These are phyloP conservation scores for Lymantria monacha DNA, from an alignment of 2,888 invertebrate species.

Conservation along the genomic window DNA sequence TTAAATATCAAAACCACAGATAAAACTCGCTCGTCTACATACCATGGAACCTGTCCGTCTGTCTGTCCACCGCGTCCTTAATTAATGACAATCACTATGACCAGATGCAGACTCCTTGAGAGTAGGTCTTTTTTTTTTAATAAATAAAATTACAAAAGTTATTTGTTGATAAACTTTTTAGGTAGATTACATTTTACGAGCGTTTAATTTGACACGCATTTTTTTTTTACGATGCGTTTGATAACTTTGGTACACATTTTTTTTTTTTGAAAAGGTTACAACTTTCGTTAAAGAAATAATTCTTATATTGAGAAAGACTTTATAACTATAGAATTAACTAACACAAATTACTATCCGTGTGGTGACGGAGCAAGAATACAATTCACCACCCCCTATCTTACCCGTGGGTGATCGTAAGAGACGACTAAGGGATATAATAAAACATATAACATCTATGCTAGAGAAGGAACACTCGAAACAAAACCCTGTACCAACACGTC, in stretches of 20 bases:
- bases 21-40: conserved; percentile 36
- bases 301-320: too few relatives aligned
- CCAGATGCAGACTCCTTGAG: conserved; percentile 32
- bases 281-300: too few relatives aligned
- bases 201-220: background rate
- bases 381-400: too few relatives aligned
- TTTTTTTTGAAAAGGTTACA: too few relatives aligned
- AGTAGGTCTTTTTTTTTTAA: conserved; percentile 9
- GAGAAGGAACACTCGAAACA: too few relatives aligned
- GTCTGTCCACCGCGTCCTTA: conserved; percentile 38
- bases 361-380: too few relatives aligned
- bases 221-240: background rate
- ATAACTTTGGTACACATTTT: conserved; percentile 8
- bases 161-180: conserved; percentile 7
- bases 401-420: too few relatives aligned
- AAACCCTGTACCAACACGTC: too few relatives aligned
- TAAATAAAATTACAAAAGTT: background rate
- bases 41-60: conserved; percentile 41
- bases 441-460: too few relatives aligned
- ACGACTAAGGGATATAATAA: too few relatives aligned
- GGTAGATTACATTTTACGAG: background rate
- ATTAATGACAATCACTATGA: conserved; percentile 48
- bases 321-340: too few relatives aligned
- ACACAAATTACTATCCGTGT: too few relatives aligned
- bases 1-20: conserved; percentile 15